Evolutionary conservation across 35 echinoderm and acorn worm genomes (phyloP), one percentile per base, ranked within the genome.

Genomic region (Lytechinus variegatus): DNA sequence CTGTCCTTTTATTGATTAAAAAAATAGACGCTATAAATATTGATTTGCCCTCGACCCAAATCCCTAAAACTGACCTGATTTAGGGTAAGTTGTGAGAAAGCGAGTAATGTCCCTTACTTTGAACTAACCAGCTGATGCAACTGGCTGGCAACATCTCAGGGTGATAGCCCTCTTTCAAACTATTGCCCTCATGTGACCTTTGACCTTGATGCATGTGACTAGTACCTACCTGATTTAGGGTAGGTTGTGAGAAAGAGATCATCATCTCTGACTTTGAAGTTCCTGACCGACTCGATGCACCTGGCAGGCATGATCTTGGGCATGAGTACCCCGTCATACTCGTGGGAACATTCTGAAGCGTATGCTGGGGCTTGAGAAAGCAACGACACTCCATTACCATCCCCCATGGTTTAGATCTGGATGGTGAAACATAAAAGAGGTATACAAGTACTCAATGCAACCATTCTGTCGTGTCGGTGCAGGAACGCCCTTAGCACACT

Each of bases 181-280:
- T 44, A 44, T 44, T 44, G 33, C 33, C 33, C 33, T 44, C 33
- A 2, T 44, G 33, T 44, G 33, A 44, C 33, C 33, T 44, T 44
- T 44, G 33, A 44, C 33, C 33, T 9, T 56, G 55, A 71, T 71
- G 19, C 21, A 24, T 19, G 16, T 24, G 66, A 16, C 21, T 6
- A 27, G 66, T 5, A 27, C 95, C 60, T 92, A 96, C 95, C 95
- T 96, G 95, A 96, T 71, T 96, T 96, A 11, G 95, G 95, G 56
- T 66, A 96, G 28, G 95, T 96, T 11, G 91, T 52, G 5, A 92
- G 4, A 89, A 56, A 96, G 61, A 96, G 56, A 66, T 96, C 95
- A 24, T 96, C 95, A 33, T 91, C 88, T 52, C 95, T 28, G 9
- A 96, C 95, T 57, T 91, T 61, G 44, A 96, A 96, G 55, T 54